Evolutionary conservation across 1,140 invertebrate species (phyloP), one percentile per base, ranked within the genome.

Genomic region (Diprion similis): DNA sequence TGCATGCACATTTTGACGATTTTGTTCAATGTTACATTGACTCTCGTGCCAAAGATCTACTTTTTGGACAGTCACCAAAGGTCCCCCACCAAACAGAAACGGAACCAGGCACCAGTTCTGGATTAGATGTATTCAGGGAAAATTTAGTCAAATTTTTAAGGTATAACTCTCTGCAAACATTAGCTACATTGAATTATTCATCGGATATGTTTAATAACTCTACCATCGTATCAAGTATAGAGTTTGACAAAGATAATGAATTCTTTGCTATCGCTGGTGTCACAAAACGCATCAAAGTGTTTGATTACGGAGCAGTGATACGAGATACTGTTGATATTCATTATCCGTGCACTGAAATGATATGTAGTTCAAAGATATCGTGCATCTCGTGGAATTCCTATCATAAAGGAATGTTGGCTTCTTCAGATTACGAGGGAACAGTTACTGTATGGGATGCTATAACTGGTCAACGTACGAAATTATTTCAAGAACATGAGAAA

Each of bases 171-270:
- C 88, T 98, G 68, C 89, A 94, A 46, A 92, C 95, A 13, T 87
- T 98, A 10, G 96, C 96, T 1, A 96, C 96, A 1, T 87, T 99
- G 2, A 96, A 96, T 78, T 99, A 98, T 85, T 95, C 96, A 65
- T 94, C 92, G 79, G 97, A 98, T 86, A 92, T 95, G 17, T 93
- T 94, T 79, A 96, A 95, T 81, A 94, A 94, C 82, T 96, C 96
- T 1, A 98, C 95, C 24, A 99, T 99, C 80, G 97, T 98, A 0
- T 98, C 97, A 10, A 97, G 96, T 78, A 98, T 99, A 78, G 97
- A 99, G 87, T 99, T 99, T 88, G 97, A 99, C 83, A 96, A 97
- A 86, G 97, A 99, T 85, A 95, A 96, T 84, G 97, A 99, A 88
- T 97, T 94, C 87, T 98, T 99, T 89, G 97, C 97, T 0, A 97